Evolutionary conservation across 2,113 vertebrate species (phyloP).

Genomic region (Peromyscus maniculatus): DNA sequence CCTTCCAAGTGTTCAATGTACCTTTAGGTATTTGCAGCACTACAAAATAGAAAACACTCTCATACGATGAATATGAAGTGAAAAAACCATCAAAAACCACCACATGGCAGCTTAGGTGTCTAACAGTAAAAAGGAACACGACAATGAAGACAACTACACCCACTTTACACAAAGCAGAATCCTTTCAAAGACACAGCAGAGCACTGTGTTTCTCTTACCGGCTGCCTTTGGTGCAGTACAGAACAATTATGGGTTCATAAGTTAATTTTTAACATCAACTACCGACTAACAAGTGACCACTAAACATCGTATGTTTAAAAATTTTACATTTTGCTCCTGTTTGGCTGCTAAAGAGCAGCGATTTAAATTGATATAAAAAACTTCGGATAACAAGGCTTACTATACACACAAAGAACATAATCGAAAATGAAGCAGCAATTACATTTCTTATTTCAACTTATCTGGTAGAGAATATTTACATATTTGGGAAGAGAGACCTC

Average conservation of each 20-base stretch:
- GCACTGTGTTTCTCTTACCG: background rate
- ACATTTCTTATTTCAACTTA: slow-evolving; percentile 72
- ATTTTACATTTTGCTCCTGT: slow-evolving; percentile 74
- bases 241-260: slow-evolving; percentile 63
- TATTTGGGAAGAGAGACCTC: slow-evolving; percentile 69
- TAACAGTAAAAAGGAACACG: slow-evolving; percentile 77
- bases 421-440: slow-evolving; percentile 82
- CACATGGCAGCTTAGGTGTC: slow-evolving; percentile 75
- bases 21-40: slow-evolving; percentile 71
- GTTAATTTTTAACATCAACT: slow-evolving; percentile 64
- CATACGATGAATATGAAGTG: slow-evolving; percentile 78
- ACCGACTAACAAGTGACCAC: slow-evolving; percentile 46
- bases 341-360: slow-evolving; percentile 80
- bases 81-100: slow-evolving; percentile 62
- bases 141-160: slow-evolving; percentile 71
- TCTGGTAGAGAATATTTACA: slow-evolving; percentile 78
- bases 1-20: slow-evolving; percentile 71
- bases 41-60: slow-evolving; percentile 80
- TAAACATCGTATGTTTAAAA: slow-evolving; percentile 63
- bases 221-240: background rate
- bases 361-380: slow-evolving; percentile 79
- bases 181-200: background rate
- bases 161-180: slow-evolving; percentile 68
- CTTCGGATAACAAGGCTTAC: slow-evolving; percentile 79
- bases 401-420: slow-evolving; percentile 78